Conservation (phyloP, 2,113 vertebrate species). For the Zingel zingel region DNA sequence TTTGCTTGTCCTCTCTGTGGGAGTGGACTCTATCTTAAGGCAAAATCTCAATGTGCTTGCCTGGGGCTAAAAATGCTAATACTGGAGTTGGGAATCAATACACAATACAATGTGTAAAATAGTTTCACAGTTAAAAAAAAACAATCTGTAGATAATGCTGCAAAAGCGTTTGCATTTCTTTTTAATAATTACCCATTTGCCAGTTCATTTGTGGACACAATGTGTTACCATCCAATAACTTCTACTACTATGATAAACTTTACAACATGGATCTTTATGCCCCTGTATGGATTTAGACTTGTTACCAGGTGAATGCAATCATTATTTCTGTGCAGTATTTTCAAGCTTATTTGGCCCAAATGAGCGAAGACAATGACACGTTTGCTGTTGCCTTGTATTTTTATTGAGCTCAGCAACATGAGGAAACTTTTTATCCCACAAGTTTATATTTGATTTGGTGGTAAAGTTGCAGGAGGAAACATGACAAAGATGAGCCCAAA, state of each 20-base stretch:
- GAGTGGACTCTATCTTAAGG: constrained; percentile 18
- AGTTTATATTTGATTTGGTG: constrained; percentile 31
- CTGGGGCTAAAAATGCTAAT: constrained; percentile 30
- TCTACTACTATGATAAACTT: neutral
- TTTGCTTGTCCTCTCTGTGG: neutral
- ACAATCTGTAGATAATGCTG: neutral
- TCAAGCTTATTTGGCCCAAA: neutral
- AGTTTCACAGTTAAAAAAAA: constrained; percentile 6
- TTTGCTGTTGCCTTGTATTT: constrained; percentile 12
- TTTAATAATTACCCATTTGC: neutral
- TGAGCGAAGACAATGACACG: constrained; percentile 3
- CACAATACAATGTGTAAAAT: neutral
- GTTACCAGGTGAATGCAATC: neutral
- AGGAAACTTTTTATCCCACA: neutral
- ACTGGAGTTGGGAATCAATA: constrained; percentile 13
- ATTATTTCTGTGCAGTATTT: neutral
- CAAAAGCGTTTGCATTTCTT: neutral
- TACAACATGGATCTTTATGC: neutral
- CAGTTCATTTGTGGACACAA: neutral
- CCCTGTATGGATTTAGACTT: neutral
- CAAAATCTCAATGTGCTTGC: constrained; percentile 25
- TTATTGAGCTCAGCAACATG: neutral
- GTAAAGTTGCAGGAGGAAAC: neutral
- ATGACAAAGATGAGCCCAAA: neutral
- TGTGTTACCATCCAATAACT: neutral